Percentiles rank a stretch among this genome's conserved stretches.
These are phyloP conservation scores for Rhyzopertha dominica DNA, from an alignment of 1,140 invertebrate species.

Conservation along the genomic window DNA sequence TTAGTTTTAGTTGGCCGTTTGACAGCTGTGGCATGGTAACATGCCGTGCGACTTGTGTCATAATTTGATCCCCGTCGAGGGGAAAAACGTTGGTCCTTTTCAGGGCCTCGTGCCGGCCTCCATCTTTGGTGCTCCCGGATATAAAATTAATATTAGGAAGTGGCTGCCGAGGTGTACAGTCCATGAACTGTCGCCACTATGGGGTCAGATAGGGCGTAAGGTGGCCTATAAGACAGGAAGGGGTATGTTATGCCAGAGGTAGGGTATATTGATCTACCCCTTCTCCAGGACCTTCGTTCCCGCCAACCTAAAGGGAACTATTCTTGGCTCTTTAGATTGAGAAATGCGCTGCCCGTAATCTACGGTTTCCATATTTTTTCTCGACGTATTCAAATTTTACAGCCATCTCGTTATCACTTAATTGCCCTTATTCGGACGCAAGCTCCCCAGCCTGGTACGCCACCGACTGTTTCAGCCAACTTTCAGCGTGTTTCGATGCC, in stretches of 20 bases:
- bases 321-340: constrained; percentile 24
- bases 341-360: constrained; percentile 15
- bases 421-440: too few species aligned
- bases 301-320: constrained; percentile 21
- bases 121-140: too few species aligned
- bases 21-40: too few species aligned
- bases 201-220: constrained; percentile 12
- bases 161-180: not conserved
- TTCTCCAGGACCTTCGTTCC: constrained; percentile 22
- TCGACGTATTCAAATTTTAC: constrained; percentile 16
- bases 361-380: constrained; percentile 19
- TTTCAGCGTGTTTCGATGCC: too few species aligned
- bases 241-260: constrained; percentile 29
- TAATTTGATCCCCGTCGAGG: not conserved
- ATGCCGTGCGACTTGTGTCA: constrained; percentile 7
- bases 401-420: too few species aligned
- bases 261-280: constrained; percentile 34
- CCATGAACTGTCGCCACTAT: constrained; percentile 3
- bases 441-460: too few species aligned
- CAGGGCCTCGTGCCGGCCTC: too few species aligned
- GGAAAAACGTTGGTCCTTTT: not conserved
- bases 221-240: constrained; percentile 18
- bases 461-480: too few species aligned
- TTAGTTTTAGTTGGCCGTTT: too few species aligned
- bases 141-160: not conserved